Conservation (phyloP, 1,140 invertebrate species). For the Scaptomyza hsui region DNA sequence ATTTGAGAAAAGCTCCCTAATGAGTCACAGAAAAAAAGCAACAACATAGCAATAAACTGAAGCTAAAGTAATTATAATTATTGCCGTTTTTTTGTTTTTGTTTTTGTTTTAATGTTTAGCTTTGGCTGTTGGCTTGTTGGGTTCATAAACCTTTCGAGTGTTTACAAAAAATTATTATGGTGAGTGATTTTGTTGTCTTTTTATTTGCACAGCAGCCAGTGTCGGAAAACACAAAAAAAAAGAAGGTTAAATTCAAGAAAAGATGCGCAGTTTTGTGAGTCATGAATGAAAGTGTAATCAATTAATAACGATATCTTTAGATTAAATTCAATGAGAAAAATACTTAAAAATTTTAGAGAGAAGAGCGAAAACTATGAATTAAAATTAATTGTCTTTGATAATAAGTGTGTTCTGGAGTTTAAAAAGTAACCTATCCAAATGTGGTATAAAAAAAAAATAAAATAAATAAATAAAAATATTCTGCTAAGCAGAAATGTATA, state of each 20-base stretch:
- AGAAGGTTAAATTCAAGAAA: background rate
- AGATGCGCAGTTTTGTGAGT: background rate
- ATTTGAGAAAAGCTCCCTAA: constrained; percentile 27
- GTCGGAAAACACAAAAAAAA: background rate
- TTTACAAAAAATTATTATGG: constrained; percentile 60
- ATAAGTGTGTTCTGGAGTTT: too few relatives aligned
- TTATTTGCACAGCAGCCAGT: background rate
- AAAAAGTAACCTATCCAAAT: too few relatives aligned
- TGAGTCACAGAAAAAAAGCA: constrained; percentile 14
- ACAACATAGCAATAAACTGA: constrained; percentile 17
- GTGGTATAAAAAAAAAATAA: too few relatives aligned
- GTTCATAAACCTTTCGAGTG: constrained; percentile 63
- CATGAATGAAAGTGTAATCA: constrained; percentile 5
- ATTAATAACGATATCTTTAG: background rate
- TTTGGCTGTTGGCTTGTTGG: constrained; percentile 6
- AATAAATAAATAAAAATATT: too few relatives aligned
- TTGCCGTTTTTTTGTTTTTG: constrained; percentile 3
- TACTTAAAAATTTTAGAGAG: too few relatives aligned
- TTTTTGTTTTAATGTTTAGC: constrained; percentile 10
- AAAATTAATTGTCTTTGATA: too few relatives aligned
- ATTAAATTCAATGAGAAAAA: too few relatives aligned
- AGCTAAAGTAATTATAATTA: constrained; percentile 29
- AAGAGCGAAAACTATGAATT: too few relatives aligned
- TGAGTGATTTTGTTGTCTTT: constrained; percentile 25
- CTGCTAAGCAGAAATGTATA: too few relatives aligned